Evolutionary conservation across 2,888 invertebrate genomes (phyloP), one percentile per base, ranked within the genome.

Genomic region (Hemithea aestivaria): DNA sequence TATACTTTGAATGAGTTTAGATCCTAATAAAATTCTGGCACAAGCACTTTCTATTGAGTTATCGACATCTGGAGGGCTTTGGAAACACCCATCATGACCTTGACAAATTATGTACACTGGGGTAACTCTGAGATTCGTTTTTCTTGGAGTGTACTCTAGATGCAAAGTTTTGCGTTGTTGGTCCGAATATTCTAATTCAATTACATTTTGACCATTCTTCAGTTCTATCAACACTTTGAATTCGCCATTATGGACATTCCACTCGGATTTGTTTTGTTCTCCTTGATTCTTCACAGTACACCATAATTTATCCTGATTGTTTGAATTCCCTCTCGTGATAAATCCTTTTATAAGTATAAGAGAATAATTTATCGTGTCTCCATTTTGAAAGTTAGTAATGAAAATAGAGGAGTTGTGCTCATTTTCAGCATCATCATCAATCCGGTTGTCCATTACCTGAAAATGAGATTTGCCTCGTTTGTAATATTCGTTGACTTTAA

Each of bases 61-160:
- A 51, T 92, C 90, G 48, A 90, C 82, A 20, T 87, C 85, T 9
- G 79, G 73, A 0, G 92, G 92, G 43, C 91, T 85, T 84, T 94
- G 94, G 69, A 96, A 95, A 55, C 87, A 87, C 21, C 95, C 95
- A 74, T 93, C 91, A 66, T 95, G 93, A 45, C 92, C 93, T 54
- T 91, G 88, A 69, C 95, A 95, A 57, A 95, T 90, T 34, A 97
- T 92, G 66, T 96, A 96, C 9, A 97, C 88, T 9, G 96, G 95
- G 22, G 93, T 90, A 40, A 94, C 92, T 56, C 89, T 81, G 32
- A 91, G 78, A 60, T 90, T 85, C 3, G 90, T 90, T 46, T 83
- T 81, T 40, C 89, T 74, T 7, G 91, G 90, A 48, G 82, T 77
- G 63, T 91, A 91, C 11, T 88, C 78, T 31, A 93, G 58, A 35